A percentile compares a stretch with the other conserved stretches of the same genome.
phyloP scores from a whole-genome alignment of 2,888 invertebrate species.

The Microctonus brassicae region DNA sequence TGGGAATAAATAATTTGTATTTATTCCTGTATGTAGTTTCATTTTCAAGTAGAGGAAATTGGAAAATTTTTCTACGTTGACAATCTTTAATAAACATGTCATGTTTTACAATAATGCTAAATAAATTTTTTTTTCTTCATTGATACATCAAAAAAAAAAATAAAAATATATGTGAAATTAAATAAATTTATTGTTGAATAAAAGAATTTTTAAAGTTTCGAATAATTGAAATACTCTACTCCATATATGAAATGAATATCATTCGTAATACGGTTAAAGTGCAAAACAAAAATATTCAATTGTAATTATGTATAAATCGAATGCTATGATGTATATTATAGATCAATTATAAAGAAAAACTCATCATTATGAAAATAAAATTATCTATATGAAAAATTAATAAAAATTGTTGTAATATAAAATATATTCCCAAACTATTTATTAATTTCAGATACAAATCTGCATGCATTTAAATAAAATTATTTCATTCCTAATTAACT shows the following conservation, averaged over 20 bases:
- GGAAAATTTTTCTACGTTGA: constrained; percentile 18
- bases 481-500: neutral
- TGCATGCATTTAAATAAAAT: neutral
- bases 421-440: neutral
- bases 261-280: constrained; percentile 1
- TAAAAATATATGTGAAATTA: neutral
- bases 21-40: neutral
- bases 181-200: neutral
- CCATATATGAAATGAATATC: constrained; percentile 20
- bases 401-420: neutral
- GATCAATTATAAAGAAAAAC: constrained; percentile 66
- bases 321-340: constrained; percentile 70
- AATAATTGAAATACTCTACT: constrained; percentile 23
- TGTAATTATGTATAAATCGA: constrained; percentile 70
- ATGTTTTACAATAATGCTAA: neutral
- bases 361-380: constrained; percentile 67
- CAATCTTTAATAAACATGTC: neutral
- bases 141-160: too few species aligned
- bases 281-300: constrained; percentile 59
- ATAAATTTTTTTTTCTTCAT: neutral
- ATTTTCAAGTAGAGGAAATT: neutral
- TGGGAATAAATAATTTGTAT: neutral
- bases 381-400: constrained; percentile 50
- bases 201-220: constrained; percentile 2
- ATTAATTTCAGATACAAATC: neutral